Base-by-base conservation (phyloP, 2,113 vertebrate genomes). In the Chloroceryle aenea region DNA sequence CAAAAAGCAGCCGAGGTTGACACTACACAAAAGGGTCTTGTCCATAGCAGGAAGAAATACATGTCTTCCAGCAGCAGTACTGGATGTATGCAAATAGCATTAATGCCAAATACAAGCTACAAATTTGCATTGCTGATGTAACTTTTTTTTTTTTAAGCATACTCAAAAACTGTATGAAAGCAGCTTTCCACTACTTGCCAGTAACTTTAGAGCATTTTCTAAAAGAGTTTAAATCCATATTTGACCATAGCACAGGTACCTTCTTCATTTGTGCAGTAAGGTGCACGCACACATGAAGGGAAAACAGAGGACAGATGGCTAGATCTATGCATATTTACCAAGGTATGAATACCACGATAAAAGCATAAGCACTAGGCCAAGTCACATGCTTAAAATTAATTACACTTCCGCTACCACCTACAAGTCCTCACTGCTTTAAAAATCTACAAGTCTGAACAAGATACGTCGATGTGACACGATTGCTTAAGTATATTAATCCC, bases 401-500 rank as follows among this genome's bases (percentile, higher is more conserved):
- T 86, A 75, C 64, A 77, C 71, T 96, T 96, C 90, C 55, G 32
- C 83, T 80, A 47, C 92, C 90, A 87, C 75, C 76, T 92, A 76
- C 92, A 92, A 92, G 88, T 92, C 90, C 91, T 63, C 72, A 58
- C 71, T 45, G 92, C 92, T 91, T 90, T 71, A 90, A 97, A 96
- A 95, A 87, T 38, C 87, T 75, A 36, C 95, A 95, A 95, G 95
- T 82, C 96, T 87, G 90, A 95, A 94, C 94, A 96, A 89, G 95
- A 78, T 58, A 87, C 63, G 80, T 86, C 90, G 94, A 76, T 16
- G 64, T 79, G 93, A 93, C 93, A 92, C 1, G 81, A 95, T 66
- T 32, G 5, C 85, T 91, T 86, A 75, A 89, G 85, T 85, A 66
- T 76, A 92, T 81, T 94, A 94, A 91, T 83, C 91, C 89, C 90